These are phyloP conservation scores for Drosophila kikkawai DNA, from an alignment of 1,140 invertebrate species.

Conservation along the genomic window DNA sequence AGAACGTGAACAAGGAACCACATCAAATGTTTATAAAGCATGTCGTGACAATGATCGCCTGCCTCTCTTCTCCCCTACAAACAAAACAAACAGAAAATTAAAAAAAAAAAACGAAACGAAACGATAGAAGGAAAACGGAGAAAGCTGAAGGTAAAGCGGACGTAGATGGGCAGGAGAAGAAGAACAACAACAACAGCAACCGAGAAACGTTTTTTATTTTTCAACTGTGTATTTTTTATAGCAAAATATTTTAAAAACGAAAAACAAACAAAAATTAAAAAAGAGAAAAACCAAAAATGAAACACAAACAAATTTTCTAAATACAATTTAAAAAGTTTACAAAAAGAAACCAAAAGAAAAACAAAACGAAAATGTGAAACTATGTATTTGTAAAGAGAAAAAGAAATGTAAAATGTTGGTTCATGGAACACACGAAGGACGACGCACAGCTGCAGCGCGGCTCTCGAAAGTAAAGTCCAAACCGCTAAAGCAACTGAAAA, in stretches of 20 bases:
- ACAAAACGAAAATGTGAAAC: conserved; percentile 39
- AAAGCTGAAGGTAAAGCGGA: conserved; percentile 3
- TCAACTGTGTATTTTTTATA: conserved; percentile 81
- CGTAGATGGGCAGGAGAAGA: conserved; percentile 20
- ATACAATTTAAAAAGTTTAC: conserved; percentile 65
- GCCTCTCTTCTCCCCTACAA: conserved; percentile 52
- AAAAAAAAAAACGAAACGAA: conserved; percentile 12
- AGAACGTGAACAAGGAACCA: conserved; percentile 71
- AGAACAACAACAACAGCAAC: conserved; percentile 51
- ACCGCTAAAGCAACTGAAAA: conserved; percentile 42
- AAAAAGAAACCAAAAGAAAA: conserved; percentile 38
- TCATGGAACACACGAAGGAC: conserved; percentile 54
- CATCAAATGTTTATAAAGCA: conserved; percentile 68
- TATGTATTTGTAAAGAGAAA: conserved; percentile 68
- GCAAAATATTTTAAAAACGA: conserved; percentile 73
- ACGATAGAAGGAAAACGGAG: not conserved
- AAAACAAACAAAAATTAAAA: conserved; percentile 46
- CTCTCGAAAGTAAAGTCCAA: conserved; percentile 62
- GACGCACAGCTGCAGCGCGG: conserved; percentile 55
- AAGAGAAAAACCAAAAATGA: conserved; percentile 30
- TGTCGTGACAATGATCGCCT: conserved; percentile 65
- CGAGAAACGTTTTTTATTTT: conserved; percentile 77
- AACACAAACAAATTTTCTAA: conserved; percentile 57
- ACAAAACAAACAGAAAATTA: conserved; percentile 1
- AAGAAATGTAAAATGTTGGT: conserved; percentile 59